Percentiles rank a stretch among this genome's conserved stretches.
phyloP scores from a whole-genome alignment of 2,797 vertebrate genomes.

The Numenius phaeopus region DNA sequence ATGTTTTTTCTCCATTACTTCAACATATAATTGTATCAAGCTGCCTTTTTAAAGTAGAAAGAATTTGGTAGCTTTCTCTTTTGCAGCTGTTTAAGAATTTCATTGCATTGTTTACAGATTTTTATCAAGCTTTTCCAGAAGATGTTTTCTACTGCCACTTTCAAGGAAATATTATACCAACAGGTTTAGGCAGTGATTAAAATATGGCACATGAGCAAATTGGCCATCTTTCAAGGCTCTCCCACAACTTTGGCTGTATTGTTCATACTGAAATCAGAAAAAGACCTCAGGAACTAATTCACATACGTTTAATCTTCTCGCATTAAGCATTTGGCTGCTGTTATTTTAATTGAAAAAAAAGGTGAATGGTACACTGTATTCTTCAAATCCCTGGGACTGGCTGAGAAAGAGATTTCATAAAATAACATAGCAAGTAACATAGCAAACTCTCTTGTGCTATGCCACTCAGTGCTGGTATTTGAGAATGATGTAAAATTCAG shows the following conservation, averaged over 20 bases:
- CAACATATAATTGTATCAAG: neutral
- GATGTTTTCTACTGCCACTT: slow-evolving; percentile 13
- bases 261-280: slow-evolving; percentile 20
- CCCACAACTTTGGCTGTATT: slow-evolving; percentile 13
- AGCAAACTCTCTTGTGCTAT: neutral
- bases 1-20: neutral
- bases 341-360: slow-evolving; percentile 12
- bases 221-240: slow-evolving; percentile 37
- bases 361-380: neutral
- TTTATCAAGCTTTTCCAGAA: slow-evolving; percentile 33
- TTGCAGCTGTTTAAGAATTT: neutral
- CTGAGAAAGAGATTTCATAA: neutral
- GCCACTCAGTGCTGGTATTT: neutral
- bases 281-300: slow-evolving; percentile 37
- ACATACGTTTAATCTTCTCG: neutral
- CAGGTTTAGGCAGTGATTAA: slow-evolving; percentile 29
- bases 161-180: slow-evolving; percentile 49
- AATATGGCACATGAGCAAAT: neutral
- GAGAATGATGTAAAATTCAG: neutral
- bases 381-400: neutral
- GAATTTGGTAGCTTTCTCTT: neutral
- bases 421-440: neutral
- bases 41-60: slow-evolving; percentile 17
- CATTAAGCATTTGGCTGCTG: neutral
- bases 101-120: neutral